These are phyloP conservation scores for Clivina fossor DNA, from an alignment of 2,888 invertebrate genomes.

Conservation along the genomic window DNA sequence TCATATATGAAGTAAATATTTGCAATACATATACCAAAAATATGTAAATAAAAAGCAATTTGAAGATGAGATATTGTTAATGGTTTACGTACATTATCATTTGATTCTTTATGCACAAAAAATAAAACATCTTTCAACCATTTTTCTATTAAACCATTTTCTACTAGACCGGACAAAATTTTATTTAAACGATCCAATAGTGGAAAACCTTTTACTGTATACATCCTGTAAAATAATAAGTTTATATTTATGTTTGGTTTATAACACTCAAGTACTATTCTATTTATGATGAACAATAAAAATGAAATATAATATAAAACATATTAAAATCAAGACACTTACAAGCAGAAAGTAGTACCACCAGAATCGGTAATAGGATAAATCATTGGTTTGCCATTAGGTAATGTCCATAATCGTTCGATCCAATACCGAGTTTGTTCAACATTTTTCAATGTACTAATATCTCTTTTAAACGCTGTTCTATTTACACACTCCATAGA, in stretches of 20 bases:
- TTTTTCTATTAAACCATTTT: conserved; percentile 14
- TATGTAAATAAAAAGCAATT: conserved; percentile 15
- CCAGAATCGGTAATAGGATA: conserved; percentile 1
- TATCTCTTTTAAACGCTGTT: conserved; percentile 6
- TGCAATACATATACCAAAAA: too few relatives aligned
- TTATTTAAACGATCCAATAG: conserved; percentile 12
- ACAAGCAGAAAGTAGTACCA: neutral
- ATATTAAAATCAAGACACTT: neutral
- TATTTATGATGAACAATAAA: too few relatives aligned
- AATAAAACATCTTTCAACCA: conserved; percentile 14
- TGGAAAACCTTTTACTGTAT: conserved; percentile 17
- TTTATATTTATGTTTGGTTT: neutral
- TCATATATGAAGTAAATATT: too few relatives aligned
- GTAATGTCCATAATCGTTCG: conserved; percentile 3
- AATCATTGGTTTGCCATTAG: conserved; percentile 8
- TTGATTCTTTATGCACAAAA: neutral
- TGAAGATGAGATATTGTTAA: conserved; percentile 8
- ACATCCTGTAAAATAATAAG: conserved; percentile 6
- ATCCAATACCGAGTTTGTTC: conserved; percentile 5
- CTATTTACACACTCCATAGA: neutral
- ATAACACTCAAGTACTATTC: too few relatives aligned
- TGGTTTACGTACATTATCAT: neutral
- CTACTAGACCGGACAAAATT: conserved; percentile 4
- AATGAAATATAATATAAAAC: too few relatives aligned
- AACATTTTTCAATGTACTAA: conserved; percentile 1